These are phyloP conservation scores for Artemisiospiza belli DNA, from an alignment of 2,113 vertebrate genomes.

Conservation along the genomic window DNA sequence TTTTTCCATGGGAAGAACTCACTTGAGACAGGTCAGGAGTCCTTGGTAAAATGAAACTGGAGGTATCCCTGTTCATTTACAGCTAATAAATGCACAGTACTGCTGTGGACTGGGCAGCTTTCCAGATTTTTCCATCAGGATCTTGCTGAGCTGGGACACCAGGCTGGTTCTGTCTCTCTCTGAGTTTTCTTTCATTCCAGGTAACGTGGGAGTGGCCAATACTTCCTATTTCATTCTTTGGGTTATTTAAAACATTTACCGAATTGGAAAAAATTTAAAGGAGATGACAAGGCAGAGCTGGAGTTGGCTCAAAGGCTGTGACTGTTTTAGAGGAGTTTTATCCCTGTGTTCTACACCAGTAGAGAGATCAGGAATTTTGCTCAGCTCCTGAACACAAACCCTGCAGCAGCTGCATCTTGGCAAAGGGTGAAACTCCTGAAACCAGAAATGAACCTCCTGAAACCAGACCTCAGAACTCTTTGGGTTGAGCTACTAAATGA, in stretches of 20 bases:
- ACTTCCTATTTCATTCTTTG: neutral
- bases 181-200: neutral
- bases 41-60: neutral
- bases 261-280: neutral
- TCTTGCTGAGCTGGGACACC: neutral
- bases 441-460: neutral
- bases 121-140: neutral
- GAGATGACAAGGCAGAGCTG: neutral
- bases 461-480: neutral
- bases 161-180: neutral
- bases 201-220: neutral
- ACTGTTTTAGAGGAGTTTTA: neutral
- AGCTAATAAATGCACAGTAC: neutral
- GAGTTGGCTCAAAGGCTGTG: neutral
- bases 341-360: neutral
- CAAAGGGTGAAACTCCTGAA: neutral
- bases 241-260: neutral
- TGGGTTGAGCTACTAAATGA: neutral
- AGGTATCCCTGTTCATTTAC: neutral
- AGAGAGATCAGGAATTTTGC: rapidly evolving
- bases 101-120: neutral
- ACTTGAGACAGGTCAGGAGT: neutral
- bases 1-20: neutral
- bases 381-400: neutral
- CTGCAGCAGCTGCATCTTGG: neutral